Evolutionary conservation across 2,888 invertebrate species (phyloP), one percentile per base, ranked within the genome.

Genomic region (Lycophotia porphyrea): DNA sequence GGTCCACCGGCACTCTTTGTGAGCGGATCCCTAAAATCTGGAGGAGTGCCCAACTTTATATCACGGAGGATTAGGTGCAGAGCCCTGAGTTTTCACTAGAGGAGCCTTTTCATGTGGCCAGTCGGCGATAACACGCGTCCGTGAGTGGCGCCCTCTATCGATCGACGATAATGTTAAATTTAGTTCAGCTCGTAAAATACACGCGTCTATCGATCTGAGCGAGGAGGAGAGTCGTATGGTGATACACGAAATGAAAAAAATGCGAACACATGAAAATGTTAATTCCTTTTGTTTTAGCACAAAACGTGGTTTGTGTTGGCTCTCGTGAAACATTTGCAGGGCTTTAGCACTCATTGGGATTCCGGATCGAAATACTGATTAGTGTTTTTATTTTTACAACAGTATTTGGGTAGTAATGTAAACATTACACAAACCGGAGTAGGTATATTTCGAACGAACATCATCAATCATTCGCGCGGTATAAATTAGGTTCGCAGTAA

Each of bases 21-120:
- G 9, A 18, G 31, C 44, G 71, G 80, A 60, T 66, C 39, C 82
- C 49, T 55, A 31, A 55, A 63, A 36, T 3, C 39, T 60, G 52
- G 13, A 55, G 55, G 21, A 68, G 49, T 52, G 58, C n/a, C 71
- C 49, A 77, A 68, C 69, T 82, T 82, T 85, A 82, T 83, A 85
- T 74, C 70, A 78, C n/a, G 34, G 42, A 47, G 74, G 85, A 85
- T 83, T 82, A 85, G 72, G 66, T 60, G 85, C 82, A 76, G 76
- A 77, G 39, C 69, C 36, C 44, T 27, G 65, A 76, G 81, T 58
- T 63, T 69, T 76, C 85, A 71, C 69, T 69, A 42, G 55, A 69
- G 61, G n/a, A 74, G 76, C 71, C 76, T 66, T 76, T 84, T 71
- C 76, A 84, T 76, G 66, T 76, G 76, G 64, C 68, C 74, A 49